Evolutionary conservation across 37 sponge, comb jelly and placozoan genomes (phyloP), one percentile per base, ranked within the genome.

Genomic region (Amphimedon queenslandica): DNA sequence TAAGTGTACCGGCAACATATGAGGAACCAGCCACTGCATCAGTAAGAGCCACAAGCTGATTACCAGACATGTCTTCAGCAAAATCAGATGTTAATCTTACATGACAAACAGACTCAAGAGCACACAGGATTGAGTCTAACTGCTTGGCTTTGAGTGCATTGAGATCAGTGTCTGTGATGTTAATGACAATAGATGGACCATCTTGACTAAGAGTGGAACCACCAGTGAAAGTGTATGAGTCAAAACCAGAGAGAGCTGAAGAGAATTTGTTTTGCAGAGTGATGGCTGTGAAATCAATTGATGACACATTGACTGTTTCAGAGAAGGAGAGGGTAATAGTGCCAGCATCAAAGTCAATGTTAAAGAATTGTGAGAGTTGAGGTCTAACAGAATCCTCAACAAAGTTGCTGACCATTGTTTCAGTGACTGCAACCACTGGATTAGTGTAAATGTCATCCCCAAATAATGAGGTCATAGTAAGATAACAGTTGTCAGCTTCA

Each of bases 281-380:
- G 27, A 88, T 72, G 0, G 68, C 75, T 16, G 63, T 42, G 38
- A 72, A 63, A 73, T 82, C 58, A 27, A 84, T 28, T n/a, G 85
- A 79, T 6, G 82, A 77, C 21, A 70, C 67, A 38, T 93, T 93
- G 4, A 93, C 82, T 11, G 89, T 84, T 56, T 93, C 93, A 23
- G 85, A 77, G 64, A 93, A 93, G 20, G 81, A 80, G 23, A 93
- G 77, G 8, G 81, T 77, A 11, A 93, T 67, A 6, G 78, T 74
- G 2, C 82, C 77, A 65, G 67, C 70, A 31, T 72, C 80, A 56
- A 93, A 56, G 42, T 90, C 78, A 20, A 90, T 29, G 43, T 75
- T 58, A 23, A 28, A 25, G 55, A 90, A 90, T 23, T 58, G 55
- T 5, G 66, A 38, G 28, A 90, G 73, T 0, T 20, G 5, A 16